These are phyloP conservation scores for Eulemur rubriventer DNA, from an alignment of 2,797 vertebrate species.

Conservation along the genomic window DNA sequence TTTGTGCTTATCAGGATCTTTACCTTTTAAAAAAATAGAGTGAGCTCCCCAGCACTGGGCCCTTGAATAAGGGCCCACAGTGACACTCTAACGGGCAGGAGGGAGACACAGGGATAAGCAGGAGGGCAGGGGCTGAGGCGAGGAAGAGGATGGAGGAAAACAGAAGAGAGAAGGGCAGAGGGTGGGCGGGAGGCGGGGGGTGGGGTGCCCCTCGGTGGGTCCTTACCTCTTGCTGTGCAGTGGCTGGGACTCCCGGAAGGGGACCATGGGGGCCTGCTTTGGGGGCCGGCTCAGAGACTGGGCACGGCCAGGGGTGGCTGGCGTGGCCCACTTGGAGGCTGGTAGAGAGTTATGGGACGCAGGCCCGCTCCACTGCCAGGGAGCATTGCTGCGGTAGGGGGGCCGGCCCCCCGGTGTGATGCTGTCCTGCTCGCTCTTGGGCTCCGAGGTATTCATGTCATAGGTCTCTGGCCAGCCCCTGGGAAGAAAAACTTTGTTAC, in stretches of 20 bases:
- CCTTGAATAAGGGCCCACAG: not conserved
- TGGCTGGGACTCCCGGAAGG: conserved; percentile 92
- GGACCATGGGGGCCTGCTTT: conserved; percentile 86
- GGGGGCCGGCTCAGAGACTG: conserved; percentile 87
- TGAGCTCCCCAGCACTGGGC: not conserved
- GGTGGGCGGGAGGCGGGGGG: not conserved
- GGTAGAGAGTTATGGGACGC: conserved; percentile 86
- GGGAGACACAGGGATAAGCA: not conserved
- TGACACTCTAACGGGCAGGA: not conserved
- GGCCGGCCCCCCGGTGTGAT: conserved; percentile 86
- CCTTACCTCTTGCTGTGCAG: conserved; percentile 90
- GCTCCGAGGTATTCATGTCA: conserved; percentile 92
- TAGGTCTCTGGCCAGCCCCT: conserved; percentile 95
- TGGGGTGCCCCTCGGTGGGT: accelerated
- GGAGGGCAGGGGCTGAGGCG: conserved; percentile 79
- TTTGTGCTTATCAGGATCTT: not conserved
- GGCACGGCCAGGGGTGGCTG: conserved; percentile 81
- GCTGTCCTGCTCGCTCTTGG: conserved; percentile 90
- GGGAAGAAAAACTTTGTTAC: conserved; percentile 27
- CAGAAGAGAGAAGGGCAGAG: not conserved
- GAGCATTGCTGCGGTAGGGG: conserved; percentile 86
- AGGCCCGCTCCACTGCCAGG: conserved; percentile 92
- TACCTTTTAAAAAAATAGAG: not conserved
- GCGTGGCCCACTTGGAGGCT: conserved; percentile 87
- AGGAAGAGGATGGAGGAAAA: not conserved